Conservation (phyloP, 2,113 vertebrate species). For the Sphaerodactylus townsendi region DNA sequence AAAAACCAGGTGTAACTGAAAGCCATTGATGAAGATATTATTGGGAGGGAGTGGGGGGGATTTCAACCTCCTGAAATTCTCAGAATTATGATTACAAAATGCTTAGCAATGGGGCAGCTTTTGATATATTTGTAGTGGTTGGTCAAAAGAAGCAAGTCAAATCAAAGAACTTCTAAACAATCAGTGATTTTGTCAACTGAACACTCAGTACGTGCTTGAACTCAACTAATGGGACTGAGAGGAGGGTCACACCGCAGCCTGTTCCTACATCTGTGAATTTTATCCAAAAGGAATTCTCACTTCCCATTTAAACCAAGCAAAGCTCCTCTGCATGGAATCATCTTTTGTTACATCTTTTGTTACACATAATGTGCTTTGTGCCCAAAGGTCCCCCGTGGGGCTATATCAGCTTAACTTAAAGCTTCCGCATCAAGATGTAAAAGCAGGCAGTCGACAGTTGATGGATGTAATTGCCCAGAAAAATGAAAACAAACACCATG, state of each 20-base stretch:
- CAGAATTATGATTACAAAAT: no score
- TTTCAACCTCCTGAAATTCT: no score
- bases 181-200: no score
- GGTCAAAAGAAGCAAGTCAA: no score
- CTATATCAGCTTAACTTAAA: not conserved
- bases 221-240: not conserved
- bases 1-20: no score
- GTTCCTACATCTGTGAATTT: not conserved
- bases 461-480: constrained; percentile 37
- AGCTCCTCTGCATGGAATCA: not conserved
- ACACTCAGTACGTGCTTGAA: no score
- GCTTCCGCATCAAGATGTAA: not conserved
- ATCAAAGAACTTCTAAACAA: no score
- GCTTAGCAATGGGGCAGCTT: no score
- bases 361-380: not conserved
- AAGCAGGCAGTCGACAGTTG: not conserved
- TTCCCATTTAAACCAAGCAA: not conserved
- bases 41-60: no score
- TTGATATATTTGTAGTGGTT: no score
- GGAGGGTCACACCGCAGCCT: not conserved
- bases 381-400: not conserved
- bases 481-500: constrained; percentile 35
- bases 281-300: not conserved
- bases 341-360: not conserved
- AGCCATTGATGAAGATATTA: no score